A percentile compares a stretch with the other conserved stretches of the same genome.
Conservation (phyloP, 2,888 invertebrate genomes). For the Eupithecia subfuscata region DNA sequence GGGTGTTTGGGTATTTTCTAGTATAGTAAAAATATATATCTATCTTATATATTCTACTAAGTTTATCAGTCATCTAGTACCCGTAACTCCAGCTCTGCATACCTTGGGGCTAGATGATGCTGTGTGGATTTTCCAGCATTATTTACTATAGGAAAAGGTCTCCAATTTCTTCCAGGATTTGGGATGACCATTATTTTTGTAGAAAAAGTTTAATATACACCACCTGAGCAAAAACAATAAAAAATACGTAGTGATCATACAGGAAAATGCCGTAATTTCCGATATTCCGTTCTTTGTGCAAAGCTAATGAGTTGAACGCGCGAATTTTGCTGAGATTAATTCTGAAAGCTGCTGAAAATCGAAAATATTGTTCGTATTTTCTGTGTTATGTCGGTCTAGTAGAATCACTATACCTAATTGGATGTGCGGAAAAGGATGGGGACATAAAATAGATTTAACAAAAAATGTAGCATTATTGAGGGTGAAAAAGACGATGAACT, state of each 20-base stretch:
- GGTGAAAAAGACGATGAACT: too few relatives aligned
- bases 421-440: not conserved
- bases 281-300: conserved; percentile 29
- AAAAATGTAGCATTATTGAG: too few relatives aligned
- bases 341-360: conserved; percentile 11
- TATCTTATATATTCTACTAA: too few relatives aligned
- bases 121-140: too few relatives aligned
- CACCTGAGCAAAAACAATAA: not conserved
- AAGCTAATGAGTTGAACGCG: conserved; percentile 23
- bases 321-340: conserved; percentile 17
- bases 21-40: too few relatives aligned
- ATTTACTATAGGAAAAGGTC: not conserved
- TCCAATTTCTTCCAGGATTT: not conserved
- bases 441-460: too few relatives aligned
- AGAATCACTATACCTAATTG: not conserved
- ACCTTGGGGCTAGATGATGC: too few relatives aligned
- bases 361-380: not conserved
- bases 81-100: too few relatives aligned
- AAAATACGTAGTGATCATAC: conserved; percentile 8
- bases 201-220: not conserved
- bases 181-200: not conserved
- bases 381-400: not conserved
- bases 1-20: too few relatives aligned
- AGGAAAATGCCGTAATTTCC: conserved; percentile 15
- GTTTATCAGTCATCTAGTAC: too few relatives aligned